A percentile compares a stretch with the other conserved stretches of the same genome.
Conservation (phyloP, 2,888 invertebrate genomes). For the Cephus sareptanus region DNA sequence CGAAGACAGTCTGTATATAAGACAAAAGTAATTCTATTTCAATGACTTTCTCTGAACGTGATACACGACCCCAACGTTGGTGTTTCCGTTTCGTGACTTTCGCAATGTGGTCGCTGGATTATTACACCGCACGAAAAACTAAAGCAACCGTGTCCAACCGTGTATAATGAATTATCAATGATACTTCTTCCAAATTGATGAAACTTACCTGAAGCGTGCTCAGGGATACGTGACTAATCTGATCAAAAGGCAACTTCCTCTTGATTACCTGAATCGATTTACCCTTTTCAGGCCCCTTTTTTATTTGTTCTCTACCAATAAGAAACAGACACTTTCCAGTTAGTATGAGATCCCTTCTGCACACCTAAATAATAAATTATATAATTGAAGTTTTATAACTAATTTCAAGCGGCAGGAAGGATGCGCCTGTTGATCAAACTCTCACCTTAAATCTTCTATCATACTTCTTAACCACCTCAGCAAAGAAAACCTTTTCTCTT, state of each 20-base stretch:
- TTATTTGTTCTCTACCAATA: constrained; percentile 73
- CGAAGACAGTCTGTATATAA: not conserved
- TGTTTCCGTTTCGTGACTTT: no score
- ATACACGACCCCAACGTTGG: no score
- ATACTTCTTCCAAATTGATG: not conserved
- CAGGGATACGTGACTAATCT: constrained; percentile 68
- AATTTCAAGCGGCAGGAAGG: no score
- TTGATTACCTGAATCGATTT: constrained; percentile 71
- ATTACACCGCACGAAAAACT: no score
- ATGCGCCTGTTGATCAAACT: not conserved
- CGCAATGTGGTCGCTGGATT: no score
- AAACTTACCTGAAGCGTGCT: constrained; percentile 66
- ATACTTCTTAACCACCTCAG: constrained; percentile 74
- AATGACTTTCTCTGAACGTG: no score
- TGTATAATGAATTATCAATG: not conserved
- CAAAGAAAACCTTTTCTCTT: constrained; percentile 75
- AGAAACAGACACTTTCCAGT: constrained; percentile 71
- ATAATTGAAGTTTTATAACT: no score
- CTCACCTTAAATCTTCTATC: constrained; percentile 74
- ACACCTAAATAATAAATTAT: constrained; percentile 57
- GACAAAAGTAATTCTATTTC: no score
- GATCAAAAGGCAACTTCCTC: constrained; percentile 69
- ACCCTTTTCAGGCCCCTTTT: constrained; percentile 74
- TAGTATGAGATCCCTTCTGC: constrained; percentile 71
- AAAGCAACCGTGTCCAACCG: no score